These are phyloP conservation scores for Sphaerodactylus townsendi DNA, from an alignment of 2,113 vertebrate genomes.

Conservation along the genomic window DNA sequence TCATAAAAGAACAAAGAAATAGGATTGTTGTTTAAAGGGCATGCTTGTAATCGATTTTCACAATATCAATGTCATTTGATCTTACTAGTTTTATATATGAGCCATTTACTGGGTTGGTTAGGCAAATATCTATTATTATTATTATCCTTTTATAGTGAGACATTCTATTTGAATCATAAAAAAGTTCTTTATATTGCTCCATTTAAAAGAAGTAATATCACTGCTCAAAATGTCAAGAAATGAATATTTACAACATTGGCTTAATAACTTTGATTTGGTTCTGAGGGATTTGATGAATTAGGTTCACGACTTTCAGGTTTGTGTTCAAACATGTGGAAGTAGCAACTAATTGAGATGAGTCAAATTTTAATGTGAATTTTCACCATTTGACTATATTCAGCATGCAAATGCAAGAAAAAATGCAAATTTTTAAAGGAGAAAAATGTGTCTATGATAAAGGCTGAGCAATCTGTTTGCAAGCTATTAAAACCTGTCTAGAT, in stretches of 20 bases:
- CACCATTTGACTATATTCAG: background rate
- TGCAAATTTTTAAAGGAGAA: background rate
- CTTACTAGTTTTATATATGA: conserved; percentile 29
- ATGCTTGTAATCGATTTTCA: conserved; percentile 19
- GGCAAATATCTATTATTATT: conserved; percentile 1
- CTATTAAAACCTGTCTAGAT: background rate
- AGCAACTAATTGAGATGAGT: conserved; percentile 13
- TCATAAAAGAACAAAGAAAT: too few species aligned
- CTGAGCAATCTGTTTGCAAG: background rate
- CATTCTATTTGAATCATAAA: background rate
- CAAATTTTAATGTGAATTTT: conserved; percentile 15
- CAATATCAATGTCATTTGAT: background rate
- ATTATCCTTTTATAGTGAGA: background rate
- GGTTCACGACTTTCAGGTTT: conserved; percentile 5
- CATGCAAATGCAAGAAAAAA: conserved; percentile 11
- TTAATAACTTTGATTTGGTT: background rate
- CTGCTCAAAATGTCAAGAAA: conserved; percentile 18
- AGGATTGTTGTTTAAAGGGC: conserved; percentile 23
- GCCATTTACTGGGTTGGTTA: background rate
- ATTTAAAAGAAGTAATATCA: background rate
- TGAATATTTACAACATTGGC: background rate
- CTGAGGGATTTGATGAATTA: background rate
- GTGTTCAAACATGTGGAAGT: conserved; percentile 22
- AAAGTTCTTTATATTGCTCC: background rate
- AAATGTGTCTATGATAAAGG: background rate